Percentiles rank a stretch among this genome's conserved stretches.
These are phyloP conservation scores for Stenurella melanura DNA, from an alignment of 2,888 invertebrate species.

Conservation along the genomic window DNA sequence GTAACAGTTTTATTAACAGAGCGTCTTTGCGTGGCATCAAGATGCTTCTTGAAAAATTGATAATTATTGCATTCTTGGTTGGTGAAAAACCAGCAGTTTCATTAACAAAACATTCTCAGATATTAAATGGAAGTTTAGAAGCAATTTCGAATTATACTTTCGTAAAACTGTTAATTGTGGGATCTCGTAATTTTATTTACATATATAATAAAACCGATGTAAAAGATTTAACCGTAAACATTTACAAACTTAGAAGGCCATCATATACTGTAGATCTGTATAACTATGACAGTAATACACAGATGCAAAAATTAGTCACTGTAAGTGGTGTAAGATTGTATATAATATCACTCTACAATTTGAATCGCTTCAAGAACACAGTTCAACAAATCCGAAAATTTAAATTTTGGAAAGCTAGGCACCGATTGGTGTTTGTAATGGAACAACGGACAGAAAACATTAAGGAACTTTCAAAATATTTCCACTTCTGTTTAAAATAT, in stretches of 20 bases:
- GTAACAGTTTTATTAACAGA: not conserved
- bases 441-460: not conserved
- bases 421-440: conserved; percentile 15
- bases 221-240: not conserved
- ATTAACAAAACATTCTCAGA: not conserved
- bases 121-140: not conserved
- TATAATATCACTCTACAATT: not conserved
- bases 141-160: not conserved
- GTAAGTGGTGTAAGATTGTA: not conserved
- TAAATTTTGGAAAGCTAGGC: conserved; percentile 19
- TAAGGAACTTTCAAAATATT: not conserved
- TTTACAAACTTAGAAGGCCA: not conserved
- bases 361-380: not conserved
- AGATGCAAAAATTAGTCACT: not conserved
- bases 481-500: conserved; percentile 13
- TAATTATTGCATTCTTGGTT: too few species aligned
- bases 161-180: not conserved
- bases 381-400: not conserved
- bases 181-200: not conserved
- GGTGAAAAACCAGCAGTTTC: not conserved
- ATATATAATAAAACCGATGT: not conserved
- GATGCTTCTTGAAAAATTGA: too few species aligned
- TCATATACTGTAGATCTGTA: not conserved
- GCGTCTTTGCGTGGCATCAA: not conserved
- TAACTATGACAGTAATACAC: not conserved